These are phyloP conservation scores for Pogonus chalceus DNA, from an alignment of 1,140 invertebrate species.

Conservation along the genomic window DNA sequence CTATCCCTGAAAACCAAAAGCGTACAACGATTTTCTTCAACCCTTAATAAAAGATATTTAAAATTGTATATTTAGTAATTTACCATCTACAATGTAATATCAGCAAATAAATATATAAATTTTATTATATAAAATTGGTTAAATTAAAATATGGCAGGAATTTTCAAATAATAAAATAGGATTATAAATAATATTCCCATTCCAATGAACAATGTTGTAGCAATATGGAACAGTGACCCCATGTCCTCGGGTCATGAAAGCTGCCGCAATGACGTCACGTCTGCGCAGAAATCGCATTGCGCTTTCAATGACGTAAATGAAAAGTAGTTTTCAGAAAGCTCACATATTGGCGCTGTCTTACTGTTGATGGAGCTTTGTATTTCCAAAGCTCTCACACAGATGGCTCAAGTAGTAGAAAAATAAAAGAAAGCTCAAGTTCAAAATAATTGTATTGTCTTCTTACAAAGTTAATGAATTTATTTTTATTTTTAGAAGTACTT, in stretches of 20 bases:
- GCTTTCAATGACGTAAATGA: not conserved
- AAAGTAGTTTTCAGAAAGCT: not conserved
- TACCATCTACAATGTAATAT: too few species aligned
- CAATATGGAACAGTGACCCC: not conserved
- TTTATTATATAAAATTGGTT: too few species aligned
- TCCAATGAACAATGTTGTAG: not conserved
- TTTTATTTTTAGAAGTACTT: too few species aligned
- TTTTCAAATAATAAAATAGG: not conserved
- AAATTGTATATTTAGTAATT: too few species aligned
- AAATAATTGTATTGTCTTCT: too few species aligned
- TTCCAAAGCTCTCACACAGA: not conserved
- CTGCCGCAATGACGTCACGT: not conserved
- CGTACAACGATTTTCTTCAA: too few species aligned
- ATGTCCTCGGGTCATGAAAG: not conserved
- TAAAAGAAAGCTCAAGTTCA: too few species aligned
- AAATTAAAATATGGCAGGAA: too few species aligned
- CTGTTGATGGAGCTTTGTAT: not conserved
- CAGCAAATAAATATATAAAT: too few species aligned
- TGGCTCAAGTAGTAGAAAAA: not conserved
- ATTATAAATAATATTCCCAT: not conserved
- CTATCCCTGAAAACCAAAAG: too few species aligned
- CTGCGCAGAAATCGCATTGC: not conserved
- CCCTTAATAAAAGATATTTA: too few species aligned
- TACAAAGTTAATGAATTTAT: too few species aligned
- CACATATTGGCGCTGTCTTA: not conserved